Base-by-base conservation (phyloP, 2,888 invertebrate species). In the Bruchidius siliquastri region DNA sequence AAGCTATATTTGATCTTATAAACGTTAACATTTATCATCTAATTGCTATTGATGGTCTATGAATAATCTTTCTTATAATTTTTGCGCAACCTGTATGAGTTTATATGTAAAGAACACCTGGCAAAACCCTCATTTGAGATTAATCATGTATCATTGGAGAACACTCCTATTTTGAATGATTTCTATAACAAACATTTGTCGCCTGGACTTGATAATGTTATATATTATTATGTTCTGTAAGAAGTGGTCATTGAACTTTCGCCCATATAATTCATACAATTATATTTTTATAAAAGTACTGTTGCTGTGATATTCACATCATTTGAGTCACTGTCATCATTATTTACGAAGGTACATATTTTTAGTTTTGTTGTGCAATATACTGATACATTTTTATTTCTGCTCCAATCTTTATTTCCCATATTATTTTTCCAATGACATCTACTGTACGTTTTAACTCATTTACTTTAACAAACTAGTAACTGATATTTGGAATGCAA, bases 251-350 rank as follows among this genome's bases (percentile, higher is more conserved):
- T 69, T 71, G 10, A 68, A 32, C 68, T 71, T 49, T 22, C 69
- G 20, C 49, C 49, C 49, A 49, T 49, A 69, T 69, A 71, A 26
- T 71, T 70, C 68, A 74, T 73, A 71, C 73, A 73, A 69, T 76
- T 68, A 68, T 68, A 68, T 70, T 75, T 72, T 71, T 72, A 81
- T 79, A 82, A 83, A 80, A 83, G 83, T 84, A 86, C 84, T 85
- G 84, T 85, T 86, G 85, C 86, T 86, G 86, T 85, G 85, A 86
- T 86, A 86, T 80, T 80, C 80, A 80, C 79, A 77, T 79, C 78
- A 78, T 76, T 75, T 75, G 74, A 72, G 68, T 74, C 73, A 73
- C 68, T 32, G 22, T 71, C 22, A 26, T 71, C 71, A 26, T 21
- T 69, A 26, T 26, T 69, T 21, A 69, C 69, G 21, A 69, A 69